Conservation (phyloP, 2,888 invertebrate species). For the Leptinotarsa haldemani region DNA sequence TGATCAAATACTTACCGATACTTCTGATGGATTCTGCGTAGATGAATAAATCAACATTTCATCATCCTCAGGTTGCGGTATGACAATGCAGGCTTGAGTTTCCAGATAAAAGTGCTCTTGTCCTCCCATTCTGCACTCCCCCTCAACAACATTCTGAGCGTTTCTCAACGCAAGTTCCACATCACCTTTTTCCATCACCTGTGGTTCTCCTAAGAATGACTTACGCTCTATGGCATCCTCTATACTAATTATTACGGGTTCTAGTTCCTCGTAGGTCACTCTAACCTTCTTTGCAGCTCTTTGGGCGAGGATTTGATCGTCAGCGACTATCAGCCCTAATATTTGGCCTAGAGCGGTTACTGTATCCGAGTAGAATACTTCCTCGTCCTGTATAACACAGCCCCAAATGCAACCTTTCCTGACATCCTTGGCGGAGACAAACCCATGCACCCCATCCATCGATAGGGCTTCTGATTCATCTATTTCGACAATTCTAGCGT, state of each 20-base stretch:
- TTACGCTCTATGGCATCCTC: slow-evolving; percentile 86
- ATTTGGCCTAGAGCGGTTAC: slow-evolving; percentile 86
- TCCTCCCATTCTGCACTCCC: slow-evolving; percentile 83
- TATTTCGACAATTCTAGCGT: slow-evolving; percentile 82
- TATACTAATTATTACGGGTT: slow-evolving; percentile 85
- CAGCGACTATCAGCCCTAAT: slow-evolving; percentile 75
- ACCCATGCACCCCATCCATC: slow-evolving; percentile 83
- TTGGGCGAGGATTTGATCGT: slow-evolving; percentile 83
- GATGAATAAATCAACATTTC: slow-evolving; percentile 89
- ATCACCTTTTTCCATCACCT: slow-evolving; percentile 71
- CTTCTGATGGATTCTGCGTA: slow-evolving; percentile 85
- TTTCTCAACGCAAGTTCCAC: slow-evolving; percentile 75
- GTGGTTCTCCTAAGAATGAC: slow-evolving; percentile 76
- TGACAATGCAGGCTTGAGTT: slow-evolving; percentile 79
- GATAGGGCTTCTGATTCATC: slow-evolving; percentile 80
- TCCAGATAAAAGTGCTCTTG: slow-evolving; percentile 99
- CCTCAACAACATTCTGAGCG: slow-evolving; percentile 81
- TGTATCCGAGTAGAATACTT: slow-evolving; percentile 81
- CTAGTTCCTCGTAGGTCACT: slow-evolving; percentile 83
- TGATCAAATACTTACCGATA: slow-evolving; percentile 68
- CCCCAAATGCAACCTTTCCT: slow-evolving; percentile 77
- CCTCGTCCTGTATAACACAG: slow-evolving; percentile 82
- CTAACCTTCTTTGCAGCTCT: slow-evolving; percentile 82
- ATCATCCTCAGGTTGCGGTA: slow-evolving; percentile 81
- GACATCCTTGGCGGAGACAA: slow-evolving; percentile 82